A percentile compares a stretch with the other conserved stretches of the same genome.
phyloP scores from a whole-genome alignment of 2,888 invertebrate species.

The Lochmaea crataegi region DNA sequence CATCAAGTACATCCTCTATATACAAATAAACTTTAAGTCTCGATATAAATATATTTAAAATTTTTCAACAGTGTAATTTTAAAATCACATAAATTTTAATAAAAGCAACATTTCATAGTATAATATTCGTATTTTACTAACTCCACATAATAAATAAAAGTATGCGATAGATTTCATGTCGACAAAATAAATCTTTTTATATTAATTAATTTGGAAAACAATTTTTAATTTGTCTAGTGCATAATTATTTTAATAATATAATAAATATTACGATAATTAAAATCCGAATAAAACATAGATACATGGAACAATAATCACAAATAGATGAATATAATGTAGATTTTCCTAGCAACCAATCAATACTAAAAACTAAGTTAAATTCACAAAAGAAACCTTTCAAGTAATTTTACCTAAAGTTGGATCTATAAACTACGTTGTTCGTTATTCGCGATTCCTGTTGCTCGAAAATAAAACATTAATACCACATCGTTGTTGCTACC shows the following conservation, averaged over 20 bases:
- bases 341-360: no score
- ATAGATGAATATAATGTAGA: no score
- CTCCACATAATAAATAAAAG: neutral
- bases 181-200: neutral
- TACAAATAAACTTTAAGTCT: neutral
- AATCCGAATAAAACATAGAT: neutral
- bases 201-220: neutral
- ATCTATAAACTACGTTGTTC: no score
- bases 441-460: no score
- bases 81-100: slow-evolving; percentile 13
- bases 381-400: no score
- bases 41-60: slow-evolving; percentile 4
- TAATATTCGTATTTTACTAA: neutral
- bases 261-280: neutral
- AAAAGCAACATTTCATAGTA: slow-evolving; percentile 9
- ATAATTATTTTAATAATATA: neutral
- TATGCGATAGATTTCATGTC: neutral
- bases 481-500: no score
- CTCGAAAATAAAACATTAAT: no score
- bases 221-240: neutral
- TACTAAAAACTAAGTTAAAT: no score
- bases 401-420: no score
- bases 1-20: neutral
- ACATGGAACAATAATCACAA: neutral
- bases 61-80: slow-evolving; percentile 10